phyloP scores from a whole-genome alignment of 2,888 invertebrate species.

The Lagria hirta region DNA sequence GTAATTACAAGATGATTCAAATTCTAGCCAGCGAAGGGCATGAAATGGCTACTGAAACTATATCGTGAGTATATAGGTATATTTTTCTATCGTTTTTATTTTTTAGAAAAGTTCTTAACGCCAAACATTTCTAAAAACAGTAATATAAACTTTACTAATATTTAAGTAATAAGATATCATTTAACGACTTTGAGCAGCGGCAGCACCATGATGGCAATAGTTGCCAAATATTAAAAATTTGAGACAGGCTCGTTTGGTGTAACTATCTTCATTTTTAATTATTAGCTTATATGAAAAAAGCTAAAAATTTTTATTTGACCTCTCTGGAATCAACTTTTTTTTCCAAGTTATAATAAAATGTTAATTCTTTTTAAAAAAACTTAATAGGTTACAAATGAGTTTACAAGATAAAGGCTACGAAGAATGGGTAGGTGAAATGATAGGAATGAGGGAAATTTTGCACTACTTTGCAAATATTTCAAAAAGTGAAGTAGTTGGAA shows the following conservation, averaged over 20 bases:
- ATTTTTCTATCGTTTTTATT: neutral
- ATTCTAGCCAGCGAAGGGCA: conserved; percentile 85
- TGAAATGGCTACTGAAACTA: conserved; percentile 75
- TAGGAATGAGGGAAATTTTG: conserved; percentile 88
- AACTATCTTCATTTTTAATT: no score
- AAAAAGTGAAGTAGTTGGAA: conserved; percentile 78
- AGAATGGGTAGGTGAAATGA: conserved; percentile 93
- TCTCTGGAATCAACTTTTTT: no score
- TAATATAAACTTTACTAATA: no score
- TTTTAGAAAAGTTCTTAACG: conserved; percentile 4
- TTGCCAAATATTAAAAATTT: no score
- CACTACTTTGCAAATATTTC: conserved; percentile 80
- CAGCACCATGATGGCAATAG: no score
- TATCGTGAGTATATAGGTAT: conserved; percentile 64
- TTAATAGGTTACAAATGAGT: conserved; percentile 76
- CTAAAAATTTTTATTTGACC: no score
- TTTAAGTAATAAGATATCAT: no score
- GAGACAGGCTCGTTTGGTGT: neutral
- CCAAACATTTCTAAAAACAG: neutral
- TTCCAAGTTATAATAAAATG: neutral
- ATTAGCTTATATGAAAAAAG: no score
- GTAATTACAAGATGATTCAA: conserved; percentile 93
- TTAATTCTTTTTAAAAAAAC: no score
- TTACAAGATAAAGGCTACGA: conserved; percentile 88
- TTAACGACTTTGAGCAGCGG: no score